Evolutionary conservation across 1,140 invertebrate species (phyloP).

Genomic region (Zaprionus ghesquierei): DNA sequence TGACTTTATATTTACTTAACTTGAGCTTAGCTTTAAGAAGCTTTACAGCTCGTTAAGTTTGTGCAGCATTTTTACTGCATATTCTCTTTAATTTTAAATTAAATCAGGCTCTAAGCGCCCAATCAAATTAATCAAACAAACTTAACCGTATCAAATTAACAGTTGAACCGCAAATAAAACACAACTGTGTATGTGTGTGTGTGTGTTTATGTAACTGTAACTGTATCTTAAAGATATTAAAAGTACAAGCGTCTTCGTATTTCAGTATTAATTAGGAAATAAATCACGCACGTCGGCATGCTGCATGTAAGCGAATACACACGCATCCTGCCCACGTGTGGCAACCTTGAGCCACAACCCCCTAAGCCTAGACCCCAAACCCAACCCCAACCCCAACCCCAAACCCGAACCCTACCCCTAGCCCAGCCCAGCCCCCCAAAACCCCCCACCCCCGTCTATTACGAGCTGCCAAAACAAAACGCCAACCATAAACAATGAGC

Average conservation of each 20-base stretch:
- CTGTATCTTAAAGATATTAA: slow-evolving; percentile 74
- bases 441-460: neutral
- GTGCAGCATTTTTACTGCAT: neutral
- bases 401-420: neutral
- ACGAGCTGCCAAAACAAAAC: slow-evolving; percentile 19
- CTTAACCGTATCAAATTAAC: slow-evolving; percentile 6
- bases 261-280: slow-evolving; percentile 79
- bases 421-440: too few relatives aligned
- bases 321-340: slow-evolving; percentile 10
- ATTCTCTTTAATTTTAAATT: neutral
- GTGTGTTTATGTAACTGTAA: slow-evolving; percentile 13
- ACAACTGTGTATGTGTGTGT: slow-evolving; percentile 21
- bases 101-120: neutral
- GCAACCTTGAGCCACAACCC: slow-evolving; percentile 11
- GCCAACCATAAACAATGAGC: slow-evolving; percentile 19
- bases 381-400: neutral
- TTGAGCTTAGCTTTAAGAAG: neutral
- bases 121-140: slow-evolving; percentile 15
- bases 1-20: neutral
- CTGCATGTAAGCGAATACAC: slow-evolving; percentile 45
- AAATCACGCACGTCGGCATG: slow-evolving; percentile 62
- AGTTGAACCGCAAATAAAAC: slow-evolving; percentile 5
- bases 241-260: slow-evolving; percentile 79
- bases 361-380: neutral
- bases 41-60: neutral